Evolutionary conservation across 2,797 vertebrate genomes (phyloP), one percentile per base, ranked within the genome.

Genomic region (Mus spretus): DNA sequence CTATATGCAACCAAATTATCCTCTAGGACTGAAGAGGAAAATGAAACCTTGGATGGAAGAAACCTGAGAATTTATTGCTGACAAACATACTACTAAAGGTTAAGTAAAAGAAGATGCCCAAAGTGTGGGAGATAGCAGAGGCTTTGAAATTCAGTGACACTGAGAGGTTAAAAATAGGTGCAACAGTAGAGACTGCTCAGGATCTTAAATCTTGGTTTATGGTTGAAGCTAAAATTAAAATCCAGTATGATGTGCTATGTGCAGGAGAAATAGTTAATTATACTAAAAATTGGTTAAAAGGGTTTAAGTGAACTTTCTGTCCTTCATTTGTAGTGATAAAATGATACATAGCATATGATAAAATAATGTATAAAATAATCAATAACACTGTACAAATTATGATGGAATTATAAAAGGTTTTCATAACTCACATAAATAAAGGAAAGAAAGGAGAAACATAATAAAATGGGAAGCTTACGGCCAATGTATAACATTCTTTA

Each of bases 321-420:
- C 34, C n/a, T 47, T 89, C 57, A 72, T n/a, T 84, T 55, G 17
- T 57, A 63, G 13, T 91, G 84, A 53, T 91, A 55, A 70, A 82
- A 34, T 77, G 37, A n/a, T 61, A 63, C 22, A 15, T 40, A 67
- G 67, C 44, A 59, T 37, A 55, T 37, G 31, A 13, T 82, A 87
- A 50, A 34, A 78, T 91, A 83, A 6, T 2, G 55, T 84, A 22
- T 53, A 24, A 70, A n/a, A 81, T 67, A 75, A 37, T 90, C 7
- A 80, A 72, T 53, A 82, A n/a, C 37, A 77, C 13, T 90, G 40
- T 78, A 47, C 47, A 85, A 75, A 61, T 91, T 31, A 77, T 34
- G 14, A n/a, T 89, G 67, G 7, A 53, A n/a, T 77, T 91, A 28
- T 88, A 75, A n/a, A 81, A 91, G 53, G 63, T 53, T 81, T 82